A percentile compares a stretch with the other conserved stretches of the same genome.
phyloP scores from a whole-genome alignment of 2,888 invertebrate genomes.

The Teleogryllus oceanicus region DNA sequence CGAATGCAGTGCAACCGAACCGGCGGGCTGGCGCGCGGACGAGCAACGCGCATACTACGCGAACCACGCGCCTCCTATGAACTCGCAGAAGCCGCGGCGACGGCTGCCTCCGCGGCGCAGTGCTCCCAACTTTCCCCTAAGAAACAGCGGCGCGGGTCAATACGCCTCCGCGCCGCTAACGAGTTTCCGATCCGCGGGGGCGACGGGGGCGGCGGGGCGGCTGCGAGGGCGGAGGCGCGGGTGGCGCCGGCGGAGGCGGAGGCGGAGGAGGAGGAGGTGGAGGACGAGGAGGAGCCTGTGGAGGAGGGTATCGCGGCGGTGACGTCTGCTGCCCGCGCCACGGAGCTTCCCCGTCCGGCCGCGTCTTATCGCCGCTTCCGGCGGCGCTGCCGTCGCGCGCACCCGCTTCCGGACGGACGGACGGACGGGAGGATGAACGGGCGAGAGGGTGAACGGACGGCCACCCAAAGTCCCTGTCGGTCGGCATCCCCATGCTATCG shows the following conservation, averaged over 20 bases:
- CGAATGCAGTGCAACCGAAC: neutral
- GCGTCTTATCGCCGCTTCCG: conserved; percentile 18
- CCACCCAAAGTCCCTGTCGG: no score
- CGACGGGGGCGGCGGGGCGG: neutral
- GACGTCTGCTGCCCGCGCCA: conserved; percentile 21
- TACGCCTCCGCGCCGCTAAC: conserved; percentile 18
- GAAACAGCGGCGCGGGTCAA: conserved; percentile 9
- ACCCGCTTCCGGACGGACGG: conserved; percentile 11
- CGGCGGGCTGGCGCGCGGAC: neutral
- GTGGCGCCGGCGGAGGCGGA: neutral
- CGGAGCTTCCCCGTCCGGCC: conserved; percentile 5
- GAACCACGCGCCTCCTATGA: no score
- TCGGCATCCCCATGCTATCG: no score
- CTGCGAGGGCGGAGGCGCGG: neutral
- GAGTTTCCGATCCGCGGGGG: conserved; percentile 18
- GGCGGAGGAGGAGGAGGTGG: neutral
- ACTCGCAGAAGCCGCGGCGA: neutral
- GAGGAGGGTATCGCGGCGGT: conserved; percentile 4
- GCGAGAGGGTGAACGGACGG: neutral
- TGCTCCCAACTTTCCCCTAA: conserved; percentile 18
- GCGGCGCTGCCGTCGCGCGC: neutral
- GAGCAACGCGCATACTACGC: neutral
- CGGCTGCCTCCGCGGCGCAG: conserved; percentile 3
- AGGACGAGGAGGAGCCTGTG: neutral
- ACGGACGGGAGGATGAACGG: neutral